Conservation (phyloP, 2,888 invertebrate genomes). For the Eupithecia abbreviata region DNA sequence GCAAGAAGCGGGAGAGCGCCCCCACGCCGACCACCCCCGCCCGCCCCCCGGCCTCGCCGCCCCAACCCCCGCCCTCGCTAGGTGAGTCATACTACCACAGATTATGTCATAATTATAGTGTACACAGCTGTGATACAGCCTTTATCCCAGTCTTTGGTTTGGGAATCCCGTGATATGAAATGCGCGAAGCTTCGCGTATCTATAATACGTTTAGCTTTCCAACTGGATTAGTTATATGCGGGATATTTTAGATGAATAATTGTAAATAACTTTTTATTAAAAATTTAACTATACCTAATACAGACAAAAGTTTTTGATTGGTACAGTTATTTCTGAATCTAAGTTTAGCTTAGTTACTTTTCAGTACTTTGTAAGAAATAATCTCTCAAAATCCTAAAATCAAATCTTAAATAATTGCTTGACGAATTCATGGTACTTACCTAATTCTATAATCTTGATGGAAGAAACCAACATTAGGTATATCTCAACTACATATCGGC, state of each 20-base stretch:
- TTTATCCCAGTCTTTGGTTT: background rate
- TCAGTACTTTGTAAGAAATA: background rate
- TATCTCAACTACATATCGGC: too few relatives aligned
- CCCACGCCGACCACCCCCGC: conserved; percentile 68
- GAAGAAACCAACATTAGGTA: background rate
- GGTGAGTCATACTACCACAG: conserved; percentile 67
- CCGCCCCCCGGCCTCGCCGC: conserved; percentile 66
- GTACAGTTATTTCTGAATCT: background rate
- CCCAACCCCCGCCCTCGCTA: conserved; percentile 65
- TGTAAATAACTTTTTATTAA: too few relatives aligned
- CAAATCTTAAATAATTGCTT: too few relatives aligned
- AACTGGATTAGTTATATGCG: background rate
- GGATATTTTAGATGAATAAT: too few relatives aligned
- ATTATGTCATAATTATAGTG: background rate
- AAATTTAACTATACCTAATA: background rate
- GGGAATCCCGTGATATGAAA: background rate
- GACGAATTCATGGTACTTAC: too few relatives aligned
- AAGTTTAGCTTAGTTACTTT: background rate
- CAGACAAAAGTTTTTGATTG: background rate
- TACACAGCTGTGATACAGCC: background rate
- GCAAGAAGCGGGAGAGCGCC: conserved; percentile 80
- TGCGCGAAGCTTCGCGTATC: background rate
- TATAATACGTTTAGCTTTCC: background rate
- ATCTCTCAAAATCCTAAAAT: background rate
- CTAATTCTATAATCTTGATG: background rate